These are phyloP conservation scores for Thymelicus lineola DNA, from an alignment of 2,888 invertebrate genomes.

Conservation along the genomic window DNA sequence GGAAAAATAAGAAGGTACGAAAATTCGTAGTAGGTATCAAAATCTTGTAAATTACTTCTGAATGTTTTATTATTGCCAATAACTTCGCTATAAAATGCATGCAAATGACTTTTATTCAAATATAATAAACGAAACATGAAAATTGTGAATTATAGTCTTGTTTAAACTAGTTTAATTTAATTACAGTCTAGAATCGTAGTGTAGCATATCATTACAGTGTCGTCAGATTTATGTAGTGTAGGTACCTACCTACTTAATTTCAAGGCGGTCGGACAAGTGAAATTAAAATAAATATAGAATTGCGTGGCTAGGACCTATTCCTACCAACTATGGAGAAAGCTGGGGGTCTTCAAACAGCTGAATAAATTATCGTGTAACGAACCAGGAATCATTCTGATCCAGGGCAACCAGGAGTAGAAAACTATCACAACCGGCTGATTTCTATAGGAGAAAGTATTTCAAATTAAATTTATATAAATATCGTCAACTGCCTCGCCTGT, in stretches of 20 bases:
- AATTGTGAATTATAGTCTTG: neutral
- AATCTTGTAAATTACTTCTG: too few species aligned
- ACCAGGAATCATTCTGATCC: neutral
- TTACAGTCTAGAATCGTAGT: neutral
- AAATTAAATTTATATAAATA: too few species aligned
- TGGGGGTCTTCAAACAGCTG: neutral
- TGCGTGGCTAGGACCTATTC: neutral
- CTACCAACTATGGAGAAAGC: neutral
- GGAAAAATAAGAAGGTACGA: too few species aligned
- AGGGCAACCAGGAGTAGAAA: neutral
- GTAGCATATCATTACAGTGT: neutral
- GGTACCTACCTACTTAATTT: neutral
- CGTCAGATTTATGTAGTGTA: constrained; percentile 1
- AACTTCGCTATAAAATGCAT: too few species aligned
- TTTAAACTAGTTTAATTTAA: neutral
- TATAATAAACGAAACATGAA: too few species aligned
- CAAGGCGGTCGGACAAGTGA: neutral
- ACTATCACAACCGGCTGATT: too few species aligned
- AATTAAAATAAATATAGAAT: neutral
- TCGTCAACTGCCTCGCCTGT: too few species aligned
- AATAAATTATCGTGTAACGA: too few species aligned
- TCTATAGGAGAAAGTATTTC: too few species aligned
- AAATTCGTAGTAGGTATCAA: too few species aligned
- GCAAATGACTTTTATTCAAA: too few species aligned
- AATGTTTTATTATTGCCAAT: too few species aligned